Base-by-base conservation (phyloP, 2,888 invertebrate species). In the Gryllus longicercus region DNA sequence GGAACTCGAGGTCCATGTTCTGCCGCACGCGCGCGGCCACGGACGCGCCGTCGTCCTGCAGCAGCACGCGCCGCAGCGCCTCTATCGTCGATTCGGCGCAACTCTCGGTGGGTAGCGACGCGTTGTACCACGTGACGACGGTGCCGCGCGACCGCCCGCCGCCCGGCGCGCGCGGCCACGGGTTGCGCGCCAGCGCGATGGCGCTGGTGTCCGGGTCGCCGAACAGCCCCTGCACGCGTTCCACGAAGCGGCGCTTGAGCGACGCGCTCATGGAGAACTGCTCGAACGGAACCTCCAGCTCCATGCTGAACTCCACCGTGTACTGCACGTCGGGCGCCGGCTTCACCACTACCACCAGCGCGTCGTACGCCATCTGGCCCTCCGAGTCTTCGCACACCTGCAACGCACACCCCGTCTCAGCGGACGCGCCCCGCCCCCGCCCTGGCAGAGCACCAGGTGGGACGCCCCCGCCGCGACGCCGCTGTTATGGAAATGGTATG, bases 31-130 rank as follows among this genome's bases (percentile, higher is more conserved):
- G 88, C 77, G 90, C 90, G 0, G 90, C 86, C 85, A 86, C 85
- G 16, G 63, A 18, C 83, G 88, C 86, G n/a, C 89, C 89, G 83
- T 94, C 93, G 83, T 91, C 90, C 81, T 91, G 91, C 50, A 94
- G 91, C 82, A 95, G 90, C 84, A 94, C 90, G 79, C 90, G 91
- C 81, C 95, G 91, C 0, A 96, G 88, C 79, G 90, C 90, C 16
- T 91, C 91, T 82, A 97, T 94, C 84, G 94, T 93, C 76, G 92
- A 91, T 83, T 93, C 91, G 0, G 96, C 95, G 86, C 97, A 98
- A 78, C 90, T 88, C 82, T 91, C 90, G 83, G 91, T 91, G 49
- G 93, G 91, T 75, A 96, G 86, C 50, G 95, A 93, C 76, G 93
- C 93, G 87, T 98, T 98, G 86, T 94, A 88, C 90, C 90, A 91